Evolutionary conservation across 2,888 invertebrate genomes (phyloP).

Genomic region (Nineta flava): DNA sequence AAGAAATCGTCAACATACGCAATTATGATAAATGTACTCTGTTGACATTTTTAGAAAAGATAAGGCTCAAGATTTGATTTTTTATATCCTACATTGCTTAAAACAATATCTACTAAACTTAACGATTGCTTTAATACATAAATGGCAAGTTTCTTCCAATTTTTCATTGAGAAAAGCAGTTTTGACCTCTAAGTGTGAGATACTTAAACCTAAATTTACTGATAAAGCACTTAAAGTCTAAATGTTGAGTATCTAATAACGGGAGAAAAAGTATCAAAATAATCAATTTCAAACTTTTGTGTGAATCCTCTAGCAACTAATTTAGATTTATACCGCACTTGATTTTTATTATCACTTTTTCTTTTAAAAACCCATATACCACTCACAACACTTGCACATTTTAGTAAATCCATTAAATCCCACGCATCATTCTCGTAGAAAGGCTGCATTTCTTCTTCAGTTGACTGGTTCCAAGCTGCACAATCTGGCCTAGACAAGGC

Average conservation of each 20-base stretch:
- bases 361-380: not conserved
- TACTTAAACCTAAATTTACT: conserved; percentile 6
- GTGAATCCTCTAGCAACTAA: not conserved
- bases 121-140: conserved; percentile 8
- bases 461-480: not conserved
- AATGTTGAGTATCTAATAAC: conserved; percentile 9
- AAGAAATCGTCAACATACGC: conserved; percentile 10
- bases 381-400: not conserved
- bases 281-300: conserved; percentile 8
- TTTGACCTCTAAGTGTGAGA: conserved; percentile 10
- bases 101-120: conserved; percentile 5
- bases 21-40: conserved; percentile 3
- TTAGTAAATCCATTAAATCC: not conserved
- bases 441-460: not conserved
- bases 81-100: conserved; percentile 7
- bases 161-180: conserved; percentile 10
- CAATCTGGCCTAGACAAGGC: not conserved
- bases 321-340: not conserved
- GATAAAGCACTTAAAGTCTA: conserved; percentile 8
- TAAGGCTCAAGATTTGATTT: conserved; percentile 10
- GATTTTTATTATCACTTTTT: not conserved
- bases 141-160: conserved; percentile 7
- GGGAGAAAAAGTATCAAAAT: conserved; percentile 6
- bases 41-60: conserved; percentile 7
- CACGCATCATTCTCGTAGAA: not conserved